A percentile compares a stretch with the other conserved stretches of the same genome.
These are phyloP conservation scores for Omphaloscelis lunosa DNA, from an alignment of 2,888 invertebrate genomes.

Conservation along the genomic window DNA sequence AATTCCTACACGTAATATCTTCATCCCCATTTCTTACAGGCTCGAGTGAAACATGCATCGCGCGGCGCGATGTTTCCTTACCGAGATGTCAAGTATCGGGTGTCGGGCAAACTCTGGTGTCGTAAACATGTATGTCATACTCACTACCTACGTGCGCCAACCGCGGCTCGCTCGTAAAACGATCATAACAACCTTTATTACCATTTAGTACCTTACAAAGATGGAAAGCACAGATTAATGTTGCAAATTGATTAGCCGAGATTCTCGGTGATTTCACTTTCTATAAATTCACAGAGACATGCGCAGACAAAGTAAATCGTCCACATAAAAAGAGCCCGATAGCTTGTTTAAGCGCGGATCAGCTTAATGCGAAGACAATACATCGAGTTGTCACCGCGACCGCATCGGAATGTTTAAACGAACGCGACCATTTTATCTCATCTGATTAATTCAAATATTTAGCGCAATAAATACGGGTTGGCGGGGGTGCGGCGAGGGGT, in stretches of 20 bases:
- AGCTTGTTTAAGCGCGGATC: slow-evolving; percentile 79
- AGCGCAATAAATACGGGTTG: slow-evolving; percentile 88
- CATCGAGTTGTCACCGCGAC: slow-evolving; percentile 89
- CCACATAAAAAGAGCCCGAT: slow-evolving; percentile 77
- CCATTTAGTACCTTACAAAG: slow-evolving; percentile 71
- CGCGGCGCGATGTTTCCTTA: slow-evolving; percentile 81
- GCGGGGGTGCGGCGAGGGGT: slow-evolving; percentile 69
- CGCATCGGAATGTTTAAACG: slow-evolving; percentile 89
- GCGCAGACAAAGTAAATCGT: slow-evolving; percentile 67
- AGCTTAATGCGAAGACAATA: slow-evolving; percentile 87
- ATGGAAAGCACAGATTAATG: slow-evolving; percentile 68
- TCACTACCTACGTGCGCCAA: slow-evolving; percentile 82
- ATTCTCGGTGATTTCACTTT: slow-evolving; percentile 59
- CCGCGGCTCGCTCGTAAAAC: slow-evolving; percentile 80
- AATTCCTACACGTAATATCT: slow-evolving; percentile 86
- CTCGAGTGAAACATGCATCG: slow-evolving; percentile 83
- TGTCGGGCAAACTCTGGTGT: slow-evolving; percentile 82
- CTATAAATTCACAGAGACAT: slow-evolving; percentile 64
- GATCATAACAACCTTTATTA: slow-evolving; percentile 78
- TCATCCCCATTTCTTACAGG: slow-evolving; percentile 82
- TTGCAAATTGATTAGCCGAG: slow-evolving; percentile 69
- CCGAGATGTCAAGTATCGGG: slow-evolving; percentile 85
- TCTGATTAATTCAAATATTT: slow-evolving; percentile 91
- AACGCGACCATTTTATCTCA: slow-evolving; percentile 89
- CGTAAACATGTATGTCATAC: slow-evolving; percentile 87